These are phyloP conservation scores for Hepsetus odoe DNA, from an alignment of 2,113 vertebrate genomes.

Conservation along the genomic window DNA sequence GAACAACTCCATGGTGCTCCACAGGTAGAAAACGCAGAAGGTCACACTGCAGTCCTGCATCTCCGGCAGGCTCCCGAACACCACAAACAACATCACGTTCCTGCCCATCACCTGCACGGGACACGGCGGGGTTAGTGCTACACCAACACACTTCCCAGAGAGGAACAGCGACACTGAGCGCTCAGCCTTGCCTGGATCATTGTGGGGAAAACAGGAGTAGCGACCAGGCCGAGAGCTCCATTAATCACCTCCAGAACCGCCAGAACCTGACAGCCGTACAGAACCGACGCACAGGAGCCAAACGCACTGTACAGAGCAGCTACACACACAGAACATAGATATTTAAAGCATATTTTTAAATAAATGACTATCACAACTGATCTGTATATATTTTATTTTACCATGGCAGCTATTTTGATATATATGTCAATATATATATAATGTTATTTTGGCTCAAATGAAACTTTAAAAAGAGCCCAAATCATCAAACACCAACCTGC, in stretches of 20 bases:
- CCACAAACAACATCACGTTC: constrained; percentile 88
- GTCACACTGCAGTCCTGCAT: constrained; percentile 92
- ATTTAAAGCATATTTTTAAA: neutral
- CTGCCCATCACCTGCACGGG: constrained; percentile 83
- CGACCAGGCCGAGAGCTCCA: constrained; percentile 83
- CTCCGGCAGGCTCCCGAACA: constrained; percentile 87
- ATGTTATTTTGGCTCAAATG: too few species aligned
- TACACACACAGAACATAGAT: constrained; percentile 55
- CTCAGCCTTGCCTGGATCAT: constrained; percentile 82
- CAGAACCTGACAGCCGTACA: constrained; percentile 95
- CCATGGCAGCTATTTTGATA: too few species aligned
- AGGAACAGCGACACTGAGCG: too few species aligned
- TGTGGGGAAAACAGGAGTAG: constrained; percentile 79
- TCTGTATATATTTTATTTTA: too few species aligned
- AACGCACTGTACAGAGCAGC: constrained; percentile 93
- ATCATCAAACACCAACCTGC: too few species aligned
- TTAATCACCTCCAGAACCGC: constrained; percentile 87
- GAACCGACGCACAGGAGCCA: constrained; percentile 85
- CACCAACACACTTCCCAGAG: neutral
- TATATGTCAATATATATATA: too few species aligned
- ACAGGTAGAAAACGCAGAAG: constrained; percentile 91
- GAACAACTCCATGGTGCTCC: constrained; percentile 89
- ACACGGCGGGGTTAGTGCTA: neutral
- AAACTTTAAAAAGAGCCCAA: too few species aligned
- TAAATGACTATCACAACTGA: neutral